Percentiles rank a stretch among this genome's conserved stretches.
phyloP scores from a whole-genome alignment of 2,113 vertebrate species.

The Camelus bactrianus region DNA sequence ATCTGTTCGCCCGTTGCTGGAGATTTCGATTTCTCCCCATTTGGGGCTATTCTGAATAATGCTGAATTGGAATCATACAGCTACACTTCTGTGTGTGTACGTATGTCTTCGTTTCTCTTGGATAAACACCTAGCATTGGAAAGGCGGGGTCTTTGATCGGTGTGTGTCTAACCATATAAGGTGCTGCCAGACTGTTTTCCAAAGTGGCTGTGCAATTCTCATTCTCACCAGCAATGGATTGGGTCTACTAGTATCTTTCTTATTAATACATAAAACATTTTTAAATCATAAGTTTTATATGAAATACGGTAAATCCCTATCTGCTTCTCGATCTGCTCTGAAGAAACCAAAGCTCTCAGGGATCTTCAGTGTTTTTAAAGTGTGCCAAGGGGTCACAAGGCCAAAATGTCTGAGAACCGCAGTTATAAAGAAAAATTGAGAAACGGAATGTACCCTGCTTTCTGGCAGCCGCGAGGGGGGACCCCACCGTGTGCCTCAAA shows the following conservation, averaged over 20 bases:
- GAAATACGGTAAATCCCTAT: background rate
- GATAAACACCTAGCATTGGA: background rate
- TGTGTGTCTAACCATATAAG: accelerated
- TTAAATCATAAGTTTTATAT: background rate
- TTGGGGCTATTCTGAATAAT: background rate
- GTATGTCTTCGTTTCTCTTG: background rate
- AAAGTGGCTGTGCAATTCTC: no score
- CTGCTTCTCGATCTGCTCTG: background rate
- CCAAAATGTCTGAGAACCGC: accelerated
- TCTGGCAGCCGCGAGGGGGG: background rate
- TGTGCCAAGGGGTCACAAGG: background rate
- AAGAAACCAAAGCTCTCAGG: background rate
- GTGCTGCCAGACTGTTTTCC: no score
- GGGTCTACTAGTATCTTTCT: background rate
- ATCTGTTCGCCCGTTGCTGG: background rate
- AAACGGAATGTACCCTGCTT: background rate
- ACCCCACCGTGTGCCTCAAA: background rate
- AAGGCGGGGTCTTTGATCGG: background rate
- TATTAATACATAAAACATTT: background rate
- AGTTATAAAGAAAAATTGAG: background rate
- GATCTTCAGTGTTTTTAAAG: background rate
- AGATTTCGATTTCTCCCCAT: background rate
- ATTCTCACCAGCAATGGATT: no score
- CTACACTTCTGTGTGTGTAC: no score
- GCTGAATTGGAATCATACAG: background rate